phyloP scores from a whole-genome alignment of 92 coral and sea anemone species.

The Actinostola sp. region DNA sequence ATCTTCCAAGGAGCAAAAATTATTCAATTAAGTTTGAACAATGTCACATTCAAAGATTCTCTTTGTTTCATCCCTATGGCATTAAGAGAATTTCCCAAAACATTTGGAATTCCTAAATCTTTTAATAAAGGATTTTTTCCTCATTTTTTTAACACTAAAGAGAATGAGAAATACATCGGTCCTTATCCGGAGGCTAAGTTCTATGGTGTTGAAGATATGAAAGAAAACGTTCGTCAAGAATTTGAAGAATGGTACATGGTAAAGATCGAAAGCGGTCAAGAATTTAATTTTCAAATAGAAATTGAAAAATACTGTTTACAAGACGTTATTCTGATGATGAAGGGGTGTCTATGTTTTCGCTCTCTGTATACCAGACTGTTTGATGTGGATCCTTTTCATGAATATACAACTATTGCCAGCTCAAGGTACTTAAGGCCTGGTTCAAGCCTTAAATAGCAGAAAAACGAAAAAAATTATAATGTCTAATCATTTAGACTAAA shows the following conservation, averaged over 20 bases:
- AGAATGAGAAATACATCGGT: constrained; percentile 27
- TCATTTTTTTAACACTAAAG: constrained; percentile 15
- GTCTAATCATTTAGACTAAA: too few species aligned
- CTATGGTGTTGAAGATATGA: constrained; percentile 28
- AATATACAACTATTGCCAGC: constrained; percentile 9
- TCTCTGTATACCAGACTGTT: not conserved
- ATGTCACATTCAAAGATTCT: constrained; percentile 18
- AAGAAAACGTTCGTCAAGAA: constrained; percentile 5
- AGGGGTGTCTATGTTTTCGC: constrained; percentile 8
- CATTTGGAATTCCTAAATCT: too few species aligned
- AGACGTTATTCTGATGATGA: not conserved
- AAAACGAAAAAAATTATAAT: too few species aligned
- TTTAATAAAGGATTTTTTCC: constrained; percentile 33
- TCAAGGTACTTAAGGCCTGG: too few species aligned
- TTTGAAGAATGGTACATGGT: constrained; percentile 18
- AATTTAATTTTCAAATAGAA: constrained; percentile 2
- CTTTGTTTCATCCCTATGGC: constrained; percentile 36
- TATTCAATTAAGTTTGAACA: not conserved
- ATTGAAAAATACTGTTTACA: constrained; percentile 4
- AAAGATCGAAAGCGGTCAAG: not conserved
- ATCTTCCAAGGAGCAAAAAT: not conserved
- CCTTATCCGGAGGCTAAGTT: constrained; percentile 17
- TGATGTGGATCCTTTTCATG: constrained; percentile 6
- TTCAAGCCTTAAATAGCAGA: too few species aligned
- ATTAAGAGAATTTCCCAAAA: constrained; percentile 27